Conservation (phyloP, 1,140 invertebrate species). For the Drosophila teissieri region DNA sequence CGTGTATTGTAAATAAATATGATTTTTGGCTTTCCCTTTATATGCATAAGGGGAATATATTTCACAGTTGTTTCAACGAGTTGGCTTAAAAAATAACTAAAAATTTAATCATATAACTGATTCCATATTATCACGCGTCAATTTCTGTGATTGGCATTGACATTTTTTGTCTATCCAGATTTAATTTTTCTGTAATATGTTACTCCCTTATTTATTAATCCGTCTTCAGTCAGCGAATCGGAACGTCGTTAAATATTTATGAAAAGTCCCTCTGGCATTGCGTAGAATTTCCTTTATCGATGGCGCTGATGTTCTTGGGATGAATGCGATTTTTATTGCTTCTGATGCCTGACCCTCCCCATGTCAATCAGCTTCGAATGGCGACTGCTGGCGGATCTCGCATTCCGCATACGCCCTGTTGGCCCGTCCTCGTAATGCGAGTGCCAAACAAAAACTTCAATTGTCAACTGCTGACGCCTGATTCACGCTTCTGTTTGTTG, state of each 20-base stretch:
- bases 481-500: conserved; percentile 38
- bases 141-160: no score
- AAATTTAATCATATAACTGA: no score
- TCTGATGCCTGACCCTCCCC: conserved; percentile 38
- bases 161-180: no score
- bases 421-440: conserved; percentile 46
- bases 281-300: conserved; percentile 17
- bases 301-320: conserved; percentile 10
- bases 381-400: conserved; percentile 35
- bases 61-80: no score
- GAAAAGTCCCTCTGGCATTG: conserved; percentile 9
- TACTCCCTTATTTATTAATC: no score
- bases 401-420: conserved; percentile 65
- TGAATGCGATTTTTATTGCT: conserved; percentile 62
- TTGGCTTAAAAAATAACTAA: background rate
- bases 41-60: background rate
- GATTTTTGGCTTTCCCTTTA: background rate
- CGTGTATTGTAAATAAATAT: conserved; percentile 10
- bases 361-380: conserved; percentile 26
- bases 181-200: background rate
- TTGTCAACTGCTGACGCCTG: conserved; percentile 53
- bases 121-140: no score
- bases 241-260: conserved; percentile 19
- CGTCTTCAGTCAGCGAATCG: conserved; percentile 1
- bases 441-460: conserved; percentile 62